Base-by-base conservation (phyloP, 1,140 invertebrate species). In the Polyergus mexicanus region DNA sequence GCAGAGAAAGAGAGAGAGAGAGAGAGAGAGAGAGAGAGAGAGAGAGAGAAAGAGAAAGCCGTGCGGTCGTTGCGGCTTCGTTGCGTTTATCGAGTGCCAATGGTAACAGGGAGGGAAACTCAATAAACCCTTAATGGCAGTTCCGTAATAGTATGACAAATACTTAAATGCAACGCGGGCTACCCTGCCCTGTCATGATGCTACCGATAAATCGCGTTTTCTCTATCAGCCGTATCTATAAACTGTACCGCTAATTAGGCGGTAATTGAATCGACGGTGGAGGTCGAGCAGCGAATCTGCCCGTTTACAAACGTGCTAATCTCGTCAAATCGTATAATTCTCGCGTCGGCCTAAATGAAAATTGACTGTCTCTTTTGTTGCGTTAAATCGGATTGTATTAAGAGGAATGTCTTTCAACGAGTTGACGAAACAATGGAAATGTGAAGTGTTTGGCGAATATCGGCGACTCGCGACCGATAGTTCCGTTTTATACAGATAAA, bases 111-210 rank as follows among this genome's bases (percentile, higher is more conserved):
- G 19, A 47, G 60, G 41, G 58, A 84, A 84, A 84, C 60, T 84
- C 81, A 84, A 84, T 84, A 84, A 84, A 84, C 60, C 32, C 71
- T 84, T 84, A 84, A 84, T 84, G 58, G 72, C 44, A 84, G 81
- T 84, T 65, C 72, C 58, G 81, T 77, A 77, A 84, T 84, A 65
- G 72, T 84, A 65, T 84, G 44, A 58, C 72, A 77, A 84, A 84
- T 84, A 84, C 81, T 84, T 77, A 76, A 77, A 77, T 32, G 60
- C n/a, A 25, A 22, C 41, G 19, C 47, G 63, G 32, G 65, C 51
- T 19, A n/a, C 6, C 54, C 54, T 28, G 38, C 25, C 63, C 51
- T 51, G 54, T 83, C 68, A 35, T 13, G 78, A 72, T 60, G 54
- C 38, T 41, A 47, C 19, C 44, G 56, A 13, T 83, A 83, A 83